Evolutionary conservation across 2,113 vertebrate genomes (phyloP), one percentile per base, ranked within the genome.

Genomic region (Hippocampus abdominalis): DNA sequence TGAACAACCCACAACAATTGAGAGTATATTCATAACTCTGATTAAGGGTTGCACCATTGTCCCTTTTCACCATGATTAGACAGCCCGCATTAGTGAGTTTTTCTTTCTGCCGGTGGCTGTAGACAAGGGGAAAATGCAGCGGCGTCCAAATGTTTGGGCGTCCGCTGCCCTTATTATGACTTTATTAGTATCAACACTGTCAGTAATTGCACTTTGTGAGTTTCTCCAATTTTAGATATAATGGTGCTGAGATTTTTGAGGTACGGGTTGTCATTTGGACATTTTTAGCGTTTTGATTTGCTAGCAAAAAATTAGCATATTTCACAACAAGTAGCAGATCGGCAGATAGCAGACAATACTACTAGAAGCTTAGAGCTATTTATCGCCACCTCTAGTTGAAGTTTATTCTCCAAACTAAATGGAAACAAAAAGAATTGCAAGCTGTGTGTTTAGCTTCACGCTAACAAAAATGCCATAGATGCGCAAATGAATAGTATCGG

Each of bases 1-100:
- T 81, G 72, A 78, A 77, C 81, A 69, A 84, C 75, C 54, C 54
- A 80, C 71, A 48, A 18, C 23, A 77, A 77, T 76, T 32, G 64
- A 73, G 68, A 73, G 46, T 66, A 69, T 61, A 74, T 69, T 77
- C 68, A 70, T 71, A 59, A 59, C 42, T 36, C 10, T 67, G 36
- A 83, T 79, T 69, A 68, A 71, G 32, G 69, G 29, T 13, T 68
- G 66, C 67, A 51, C 23, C 25, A 49, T 68, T 53, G 69, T 76
- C 75, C n/a, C 27, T 25, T 71, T 71, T 59, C 60, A 27, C 71
- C 44, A 3, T 70, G n/a, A 78, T 79, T 68, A 70, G 67, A 66
- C 16, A 29, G 13, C 62, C 20, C 27, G 60, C 56, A 74, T 74
- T 40, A 40, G 46, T 48, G 75, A 64, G 49, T 39, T 8, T 63